Percentiles rank a stretch among this genome's conserved stretches.
Evolutionary conservation across 2,113 vertebrate genomes (phyloP).

Genomic region (Mesembrinibis cayennensis): DNA sequence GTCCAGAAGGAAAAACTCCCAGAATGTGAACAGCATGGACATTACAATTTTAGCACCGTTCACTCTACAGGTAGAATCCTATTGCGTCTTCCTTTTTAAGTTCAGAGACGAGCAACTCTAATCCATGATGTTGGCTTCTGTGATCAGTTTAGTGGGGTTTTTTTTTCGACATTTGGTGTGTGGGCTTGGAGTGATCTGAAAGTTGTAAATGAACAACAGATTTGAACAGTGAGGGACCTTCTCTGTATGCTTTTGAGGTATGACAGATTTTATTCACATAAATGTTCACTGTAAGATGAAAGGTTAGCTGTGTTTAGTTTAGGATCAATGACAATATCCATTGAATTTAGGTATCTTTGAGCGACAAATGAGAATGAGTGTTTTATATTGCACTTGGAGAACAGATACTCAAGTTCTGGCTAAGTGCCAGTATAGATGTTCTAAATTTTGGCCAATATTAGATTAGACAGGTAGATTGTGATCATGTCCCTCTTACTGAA

Average conservation of each 20-base stretch:
- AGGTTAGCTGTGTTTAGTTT: neutral
- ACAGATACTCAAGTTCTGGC: neutral
- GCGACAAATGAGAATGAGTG: neutral
- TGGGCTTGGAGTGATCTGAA: neutral
- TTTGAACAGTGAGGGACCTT: neutral
- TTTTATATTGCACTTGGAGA: neutral
- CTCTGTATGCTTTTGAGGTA: neutral
- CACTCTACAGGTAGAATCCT: neutral
- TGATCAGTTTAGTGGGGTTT: rapidly evolving
- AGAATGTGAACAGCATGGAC: neutral
- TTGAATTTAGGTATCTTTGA: neutral
- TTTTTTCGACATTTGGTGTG: neutral
- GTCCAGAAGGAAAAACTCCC: neutral
- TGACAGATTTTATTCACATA: neutral
- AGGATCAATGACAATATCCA: neutral
- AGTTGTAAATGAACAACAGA: neutral
- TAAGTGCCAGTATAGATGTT: neutral
- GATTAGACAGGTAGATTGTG: neutral
- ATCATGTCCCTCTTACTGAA: neutral
- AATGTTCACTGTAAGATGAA: neutral
- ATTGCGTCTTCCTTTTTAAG: neutral
- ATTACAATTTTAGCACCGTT: neutral
- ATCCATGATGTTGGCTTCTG: neutral
- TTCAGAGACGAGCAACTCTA: neutral
- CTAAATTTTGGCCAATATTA: neutral